phyloP scores from a whole-genome alignment of 2,113 vertebrate species.

The Hoplias malabaricus region DNA sequence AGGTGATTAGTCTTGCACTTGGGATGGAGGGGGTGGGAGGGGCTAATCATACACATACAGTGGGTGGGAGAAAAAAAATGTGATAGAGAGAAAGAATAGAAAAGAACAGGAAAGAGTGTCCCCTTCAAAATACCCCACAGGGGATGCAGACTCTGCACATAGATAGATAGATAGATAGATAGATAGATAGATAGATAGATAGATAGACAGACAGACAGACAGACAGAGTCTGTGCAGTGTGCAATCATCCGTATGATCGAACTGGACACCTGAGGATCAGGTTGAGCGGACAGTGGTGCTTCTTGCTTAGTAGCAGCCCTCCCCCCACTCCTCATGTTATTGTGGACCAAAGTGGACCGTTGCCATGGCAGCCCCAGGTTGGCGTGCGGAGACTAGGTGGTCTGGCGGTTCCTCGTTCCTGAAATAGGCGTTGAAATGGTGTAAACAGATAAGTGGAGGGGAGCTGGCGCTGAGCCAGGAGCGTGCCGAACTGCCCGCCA shows the following conservation, averaged over 20 bases:
- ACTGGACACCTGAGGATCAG: not conserved
- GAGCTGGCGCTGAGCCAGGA: slow-evolving; percentile 71
- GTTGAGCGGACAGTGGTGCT: slow-evolving; percentile 1
- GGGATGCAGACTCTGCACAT: too few species aligned
- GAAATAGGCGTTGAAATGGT: slow-evolving; percentile 75
- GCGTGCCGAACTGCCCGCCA: slow-evolving; percentile 64
- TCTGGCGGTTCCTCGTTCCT: slow-evolving; percentile 65
- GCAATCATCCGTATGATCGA: not conserved
- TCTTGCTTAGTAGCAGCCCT: not conserved
- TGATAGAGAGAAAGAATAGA: too few species aligned
- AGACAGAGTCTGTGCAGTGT: not conserved
- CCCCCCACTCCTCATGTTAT: slow-evolving; percentile 50
- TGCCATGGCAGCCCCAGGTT: slow-evolving; percentile 63
- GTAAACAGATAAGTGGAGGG: slow-evolving; percentile 75
- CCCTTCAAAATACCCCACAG: too few species aligned
- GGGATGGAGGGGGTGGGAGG: too few species aligned
- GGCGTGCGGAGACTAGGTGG: slow-evolving; percentile 41
- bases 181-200: not conserved
- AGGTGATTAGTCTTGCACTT: too few species aligned
- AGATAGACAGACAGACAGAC: not conserved
- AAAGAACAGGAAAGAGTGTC: too few species aligned
- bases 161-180: too few species aligned
- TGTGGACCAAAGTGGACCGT: slow-evolving; percentile 62
- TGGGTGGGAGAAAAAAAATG: too few species aligned
- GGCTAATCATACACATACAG: too few species aligned